phyloP scores from a whole-genome alignment of 2,113 vertebrate species.

The Callipepla squamata region DNA sequence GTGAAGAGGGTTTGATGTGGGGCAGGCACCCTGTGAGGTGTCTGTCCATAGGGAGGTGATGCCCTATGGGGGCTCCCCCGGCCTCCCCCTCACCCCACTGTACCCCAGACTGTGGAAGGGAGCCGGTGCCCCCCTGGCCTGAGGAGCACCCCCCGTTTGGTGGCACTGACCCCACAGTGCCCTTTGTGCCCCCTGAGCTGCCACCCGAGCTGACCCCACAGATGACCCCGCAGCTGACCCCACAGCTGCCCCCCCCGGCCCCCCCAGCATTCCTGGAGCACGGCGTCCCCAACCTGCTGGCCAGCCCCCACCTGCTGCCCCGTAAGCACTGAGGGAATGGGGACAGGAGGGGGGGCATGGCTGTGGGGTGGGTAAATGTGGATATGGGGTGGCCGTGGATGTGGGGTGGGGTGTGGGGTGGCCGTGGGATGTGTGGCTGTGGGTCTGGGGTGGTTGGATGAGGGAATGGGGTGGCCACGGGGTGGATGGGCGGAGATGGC shows the following conservation, averaged over 20 bases:
- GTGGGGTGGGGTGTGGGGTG: background rate
- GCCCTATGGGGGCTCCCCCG: no score
- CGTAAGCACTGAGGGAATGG: constrained; percentile 73
- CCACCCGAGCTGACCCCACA: background rate
- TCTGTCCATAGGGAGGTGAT: no score
- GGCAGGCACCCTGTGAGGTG: no score
- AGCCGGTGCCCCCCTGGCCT: constrained; percentile 31
- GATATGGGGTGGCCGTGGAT: no score
- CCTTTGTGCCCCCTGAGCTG: background rate
- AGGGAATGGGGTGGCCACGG: no score
- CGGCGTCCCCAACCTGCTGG: constrained; percentile 86
- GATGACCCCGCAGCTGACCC: background rate
- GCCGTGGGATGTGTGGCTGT: no score
- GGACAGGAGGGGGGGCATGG: no score
- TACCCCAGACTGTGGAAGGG: background rate
- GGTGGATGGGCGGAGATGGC: background rate
- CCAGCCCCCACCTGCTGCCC: constrained; percentile 89
- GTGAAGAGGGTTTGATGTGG: no score
- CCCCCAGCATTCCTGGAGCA: constrained; percentile 56
- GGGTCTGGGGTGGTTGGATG: no score
- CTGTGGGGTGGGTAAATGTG: background rate
- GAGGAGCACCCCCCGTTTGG: constrained; percentile 44
- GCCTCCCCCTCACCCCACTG: background rate
- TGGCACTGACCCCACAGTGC: background rate
- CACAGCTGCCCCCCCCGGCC: background rate